phyloP scores from a whole-genome alignment of 1,140 invertebrate species.

The Bombus fervidus region DNA sequence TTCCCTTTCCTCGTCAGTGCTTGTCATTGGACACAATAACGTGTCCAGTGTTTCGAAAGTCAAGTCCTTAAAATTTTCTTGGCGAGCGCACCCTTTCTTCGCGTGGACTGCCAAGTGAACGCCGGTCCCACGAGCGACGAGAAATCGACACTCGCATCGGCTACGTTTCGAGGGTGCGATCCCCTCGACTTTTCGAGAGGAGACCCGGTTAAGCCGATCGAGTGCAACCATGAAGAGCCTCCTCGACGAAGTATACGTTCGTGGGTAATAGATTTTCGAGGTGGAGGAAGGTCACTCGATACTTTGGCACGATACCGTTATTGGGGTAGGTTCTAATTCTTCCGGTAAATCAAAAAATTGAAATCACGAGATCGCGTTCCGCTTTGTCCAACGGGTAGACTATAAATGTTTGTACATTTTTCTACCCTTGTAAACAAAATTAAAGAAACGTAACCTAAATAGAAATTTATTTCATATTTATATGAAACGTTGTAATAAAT shows the following conservation, averaged over 20 bases:
- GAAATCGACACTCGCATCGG: constrained; percentile 60
- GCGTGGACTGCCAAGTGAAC: constrained; percentile 51
- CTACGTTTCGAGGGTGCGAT: constrained; percentile 61
- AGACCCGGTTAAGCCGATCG: neutral
- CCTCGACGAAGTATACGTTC: constrained; percentile 4
- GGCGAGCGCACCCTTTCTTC: constrained; percentile 64
- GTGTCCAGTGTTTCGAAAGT: constrained; percentile 48
- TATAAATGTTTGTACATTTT: neutral
- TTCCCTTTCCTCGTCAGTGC: neutral
- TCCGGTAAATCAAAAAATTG: neutral
- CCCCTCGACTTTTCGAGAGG: constrained; percentile 36
- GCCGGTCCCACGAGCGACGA: constrained; percentile 47
- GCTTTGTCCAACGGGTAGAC: neutral
- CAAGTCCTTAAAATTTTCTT: constrained; percentile 64
- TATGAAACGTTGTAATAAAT: neutral
- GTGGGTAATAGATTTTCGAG: constrained; percentile 2
- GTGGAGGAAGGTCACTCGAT: neutral
- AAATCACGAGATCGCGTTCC: neutral
- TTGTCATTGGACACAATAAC: constrained; percentile 27
- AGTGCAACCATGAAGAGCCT: constrained; percentile 23
- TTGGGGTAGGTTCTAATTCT: neutral
- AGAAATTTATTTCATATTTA: neutral
- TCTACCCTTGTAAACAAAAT: neutral
- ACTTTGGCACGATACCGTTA: neutral
- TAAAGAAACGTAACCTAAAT: no score